phyloP scores from a whole-genome alignment of 2,797 vertebrate species.

The Gallinago nigripennis region DNA sequence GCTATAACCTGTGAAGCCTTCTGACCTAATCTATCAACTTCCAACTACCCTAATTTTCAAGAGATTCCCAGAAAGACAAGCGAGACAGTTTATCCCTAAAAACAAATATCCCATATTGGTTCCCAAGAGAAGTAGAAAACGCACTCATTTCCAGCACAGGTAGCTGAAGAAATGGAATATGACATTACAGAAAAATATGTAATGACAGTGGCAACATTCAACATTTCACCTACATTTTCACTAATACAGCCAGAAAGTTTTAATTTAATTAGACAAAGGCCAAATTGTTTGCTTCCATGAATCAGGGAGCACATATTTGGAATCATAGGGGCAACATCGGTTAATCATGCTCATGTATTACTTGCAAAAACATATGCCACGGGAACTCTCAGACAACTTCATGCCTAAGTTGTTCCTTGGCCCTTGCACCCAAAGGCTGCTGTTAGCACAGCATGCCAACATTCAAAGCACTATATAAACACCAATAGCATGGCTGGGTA shows the following conservation, averaged over 20 bases:
- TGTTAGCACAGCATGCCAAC: not conserved
- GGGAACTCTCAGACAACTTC: not conserved
- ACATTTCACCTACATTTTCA: not conserved
- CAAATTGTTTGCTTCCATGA: rapidly evolving
- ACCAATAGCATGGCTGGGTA: rapidly evolving
- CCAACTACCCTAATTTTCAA: not conserved
- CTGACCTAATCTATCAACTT: not conserved
- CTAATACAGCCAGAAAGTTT: not conserved
- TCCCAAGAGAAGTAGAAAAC: not conserved
- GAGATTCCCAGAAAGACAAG: not conserved
- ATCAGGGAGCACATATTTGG: not conserved
- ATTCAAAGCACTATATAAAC: not conserved
- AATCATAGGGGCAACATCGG: not conserved
- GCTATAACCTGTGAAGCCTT: not conserved
- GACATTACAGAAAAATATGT: not conserved
- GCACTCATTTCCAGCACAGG: not conserved
- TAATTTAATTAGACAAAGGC: not conserved
- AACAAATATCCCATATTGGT: not conserved
- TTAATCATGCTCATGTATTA: not conserved
- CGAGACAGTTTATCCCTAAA: not conserved
- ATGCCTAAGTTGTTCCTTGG: not conserved
- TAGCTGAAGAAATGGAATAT: not conserved
- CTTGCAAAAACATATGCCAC: not conserved
- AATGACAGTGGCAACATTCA: not conserved
- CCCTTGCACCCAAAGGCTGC: not conserved